These are phyloP conservation scores for Oophaga pumilio DNA, from an alignment of 2,113 vertebrate genomes.

Conservation along the genomic window DNA sequence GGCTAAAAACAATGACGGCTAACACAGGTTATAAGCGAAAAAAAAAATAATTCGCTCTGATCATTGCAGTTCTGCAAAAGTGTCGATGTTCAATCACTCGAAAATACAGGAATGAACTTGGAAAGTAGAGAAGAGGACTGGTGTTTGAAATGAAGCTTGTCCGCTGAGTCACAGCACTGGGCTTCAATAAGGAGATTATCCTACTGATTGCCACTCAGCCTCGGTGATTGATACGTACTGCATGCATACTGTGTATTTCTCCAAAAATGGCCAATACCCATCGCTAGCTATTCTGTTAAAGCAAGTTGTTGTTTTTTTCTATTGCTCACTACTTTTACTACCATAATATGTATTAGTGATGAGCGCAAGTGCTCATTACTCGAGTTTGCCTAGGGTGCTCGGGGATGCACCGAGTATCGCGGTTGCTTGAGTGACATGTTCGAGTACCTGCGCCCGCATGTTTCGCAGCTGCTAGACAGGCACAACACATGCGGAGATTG, in stretches of 20 bases:
- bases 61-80: constrained; percentile 28
- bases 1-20: not conserved
- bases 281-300: not conserved
- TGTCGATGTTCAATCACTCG: constrained; percentile 18
- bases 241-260: not conserved
- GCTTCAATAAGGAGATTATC: constrained; percentile 1
- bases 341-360: too few species aligned
- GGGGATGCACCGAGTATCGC: too few species aligned
- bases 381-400: too few species aligned
- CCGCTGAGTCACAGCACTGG: constrained; percentile 7
- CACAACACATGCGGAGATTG: too few species aligned
- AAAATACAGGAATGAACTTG: constrained; percentile 9
- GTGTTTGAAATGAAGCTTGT: constrained; percentile 7
- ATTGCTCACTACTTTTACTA: not conserved
- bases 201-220: constrained; percentile 9
- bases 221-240: not conserved
- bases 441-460: too few species aligned
- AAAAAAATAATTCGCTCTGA: constrained; percentile 14
- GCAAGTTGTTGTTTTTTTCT: not conserved
- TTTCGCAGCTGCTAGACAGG: too few species aligned
- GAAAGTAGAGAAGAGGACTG: constrained; percentile 43
- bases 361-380: too few species aligned
- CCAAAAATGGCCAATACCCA: not conserved
- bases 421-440: too few species aligned
- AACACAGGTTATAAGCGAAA: constrained; percentile 17